Evolutionary conservation across 2,113 vertebrate genomes (phyloP), one percentile per base, ranked within the genome.

Genomic region (Eptesicus fuscus): DNA sequence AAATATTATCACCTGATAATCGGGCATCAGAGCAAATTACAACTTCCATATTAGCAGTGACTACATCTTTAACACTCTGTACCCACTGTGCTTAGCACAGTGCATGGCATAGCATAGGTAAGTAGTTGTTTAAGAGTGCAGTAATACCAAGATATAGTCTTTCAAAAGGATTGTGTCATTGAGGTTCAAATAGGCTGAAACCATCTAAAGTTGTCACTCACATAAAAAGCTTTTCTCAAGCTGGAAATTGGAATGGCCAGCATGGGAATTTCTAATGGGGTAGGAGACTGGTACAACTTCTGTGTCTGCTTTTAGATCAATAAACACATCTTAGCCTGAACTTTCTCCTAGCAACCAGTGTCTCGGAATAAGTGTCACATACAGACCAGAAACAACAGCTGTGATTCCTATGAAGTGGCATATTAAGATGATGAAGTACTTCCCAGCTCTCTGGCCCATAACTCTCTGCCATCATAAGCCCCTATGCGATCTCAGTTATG

Each of bases 241-340:
- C 42, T 83, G 77, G 91, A 92, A 59, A 35, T 79, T 32, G 37
- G 74, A 59, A 51, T 65, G 44, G 32, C 30, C 44, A 74, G 30
- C 28, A 28, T 85, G 56, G 44, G 17, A 22, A 92, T 84, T 95
- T 83, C 42, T 65, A 71, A 83, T n/a, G 53, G 22, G 9, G 1
- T 42, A 37, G 44, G 73, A 35, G 25, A 92, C 82, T 78, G n/a
- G 5, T 42, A 23, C 53, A 92, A 77, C 23, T 20, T 93, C 22
- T 25, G 28, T n/a, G 7, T 91, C 73, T 91, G 22, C 70, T 51
- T 83, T 93, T 42, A 79, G 80, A 70, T 93, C 69, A 83, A 95
- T 95, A 85, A 88, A 74, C 74, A 18, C 25, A 61, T 83, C 63
- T 88, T 90, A 78, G 5, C 49, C 65, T 77, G 40, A 94, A 87